Conservation (phyloP, 2,888 invertebrate species). For the Epistrophe grossulariae region DNA sequence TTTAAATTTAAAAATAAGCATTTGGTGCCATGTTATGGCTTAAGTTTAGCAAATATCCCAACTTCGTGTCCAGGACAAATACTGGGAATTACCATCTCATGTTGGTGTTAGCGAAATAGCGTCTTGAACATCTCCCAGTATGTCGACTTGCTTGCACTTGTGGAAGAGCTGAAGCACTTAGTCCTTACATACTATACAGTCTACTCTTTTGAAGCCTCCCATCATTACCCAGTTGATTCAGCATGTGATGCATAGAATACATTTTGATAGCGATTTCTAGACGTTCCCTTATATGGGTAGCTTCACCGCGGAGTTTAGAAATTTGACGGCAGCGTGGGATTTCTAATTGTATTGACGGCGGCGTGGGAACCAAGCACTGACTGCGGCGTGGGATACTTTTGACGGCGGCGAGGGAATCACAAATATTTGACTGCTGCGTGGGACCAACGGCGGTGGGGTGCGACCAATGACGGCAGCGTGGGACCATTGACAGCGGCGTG, state of each 20-base stretch:
- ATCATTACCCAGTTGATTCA: slow-evolving; percentile 17
- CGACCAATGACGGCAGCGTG: slow-evolving; percentile 38
- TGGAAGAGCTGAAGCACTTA: slow-evolving; percentile 43
- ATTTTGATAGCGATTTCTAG: not conserved
- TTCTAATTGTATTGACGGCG: slow-evolving; percentile 23
- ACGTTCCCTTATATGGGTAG: not conserved
- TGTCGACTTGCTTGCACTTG: slow-evolving; percentile 24
- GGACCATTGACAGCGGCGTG: slow-evolving; percentile 41
- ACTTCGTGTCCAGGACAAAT: not conserved
- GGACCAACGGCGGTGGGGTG: slow-evolving; percentile 44
- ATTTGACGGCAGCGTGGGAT: slow-evolving; percentile 39
- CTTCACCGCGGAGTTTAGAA: slow-evolving; percentile 13
- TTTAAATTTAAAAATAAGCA: slow-evolving; percentile 2
- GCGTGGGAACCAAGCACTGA: slow-evolving; percentile 48
- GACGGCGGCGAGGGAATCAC: slow-evolving; percentile 19
- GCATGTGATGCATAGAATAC: slow-evolving; percentile 20
- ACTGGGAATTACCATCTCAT: not conserved
- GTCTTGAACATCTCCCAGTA: slow-evolving; percentile 16
- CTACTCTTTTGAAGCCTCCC: slow-evolving; percentile 8
- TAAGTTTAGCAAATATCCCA: slow-evolving; percentile 29
- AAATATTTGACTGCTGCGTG: slow-evolving; percentile 45
- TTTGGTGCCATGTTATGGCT: not conserved
- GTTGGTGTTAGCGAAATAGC: slow-evolving; percentile 14
- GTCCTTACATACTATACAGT: slow-evolving; percentile 11
- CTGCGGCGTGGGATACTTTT: slow-evolving; percentile 44